phyloP scores from a whole-genome alignment of 2,113 vertebrate species.

The Coreoperca whiteheadi region DNA sequence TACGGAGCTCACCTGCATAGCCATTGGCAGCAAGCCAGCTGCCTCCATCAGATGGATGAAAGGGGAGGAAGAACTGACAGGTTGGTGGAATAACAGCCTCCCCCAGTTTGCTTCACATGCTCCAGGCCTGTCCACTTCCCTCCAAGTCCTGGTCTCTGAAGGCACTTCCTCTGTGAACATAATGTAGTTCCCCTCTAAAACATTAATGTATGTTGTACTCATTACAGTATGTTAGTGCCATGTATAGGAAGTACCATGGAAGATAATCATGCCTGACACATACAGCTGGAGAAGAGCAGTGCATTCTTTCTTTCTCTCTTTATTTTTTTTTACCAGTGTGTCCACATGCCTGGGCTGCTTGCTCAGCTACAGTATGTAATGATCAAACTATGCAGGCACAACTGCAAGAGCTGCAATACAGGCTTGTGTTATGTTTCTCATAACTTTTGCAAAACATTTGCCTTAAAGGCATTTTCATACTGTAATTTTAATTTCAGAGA shows the following conservation, averaged over 20 bases:
- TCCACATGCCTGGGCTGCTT: conserved; percentile 15
- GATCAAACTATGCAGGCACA: conserved; percentile 35
- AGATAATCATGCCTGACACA: conserved; percentile 34
- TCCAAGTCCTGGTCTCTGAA: conserved; percentile 36
- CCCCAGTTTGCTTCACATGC: conserved; percentile 62
- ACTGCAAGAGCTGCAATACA: conserved; percentile 19
- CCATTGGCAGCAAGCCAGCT: conserved; percentile 95
- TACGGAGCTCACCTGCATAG: conserved; percentile 96
- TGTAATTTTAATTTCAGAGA: conserved; percentile 23
- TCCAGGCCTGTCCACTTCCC: conserved; percentile 51
- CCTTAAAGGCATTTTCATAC: conserved; percentile 8
- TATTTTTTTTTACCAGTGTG: neutral
- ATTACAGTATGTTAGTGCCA: conserved; percentile 57
- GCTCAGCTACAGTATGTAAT: conserved; percentile 10
- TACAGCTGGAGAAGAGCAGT: conserved; percentile 5
- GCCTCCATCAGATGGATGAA: conserved; percentile 97
- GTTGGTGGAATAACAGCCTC: conserved; percentile 82
- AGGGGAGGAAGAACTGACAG: conserved; percentile 93
- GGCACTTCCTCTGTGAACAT: conserved; percentile 33
- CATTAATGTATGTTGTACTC: conserved; percentile 52
- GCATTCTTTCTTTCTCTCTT: neutral
- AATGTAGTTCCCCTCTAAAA: conserved; percentile 43
- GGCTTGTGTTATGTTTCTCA: conserved; percentile 26
- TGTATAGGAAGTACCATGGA: conserved; percentile 17
- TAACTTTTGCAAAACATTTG: conserved; percentile 21